These are phyloP conservation scores for Fragum fragum DNA, from an alignment of 2,888 invertebrate species.

Conservation along the genomic window DNA sequence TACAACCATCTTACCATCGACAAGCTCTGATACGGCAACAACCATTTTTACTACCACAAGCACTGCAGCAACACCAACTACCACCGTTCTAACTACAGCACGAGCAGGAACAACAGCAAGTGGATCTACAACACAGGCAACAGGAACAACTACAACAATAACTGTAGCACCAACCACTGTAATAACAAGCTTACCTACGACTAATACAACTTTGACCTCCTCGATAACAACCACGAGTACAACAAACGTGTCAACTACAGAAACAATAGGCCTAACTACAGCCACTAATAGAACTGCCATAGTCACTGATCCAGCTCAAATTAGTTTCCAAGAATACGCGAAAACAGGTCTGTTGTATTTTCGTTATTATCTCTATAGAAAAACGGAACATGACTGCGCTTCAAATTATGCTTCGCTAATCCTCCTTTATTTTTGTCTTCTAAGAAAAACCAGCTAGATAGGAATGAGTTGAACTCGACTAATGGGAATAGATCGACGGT, in stretches of 20 bases:
- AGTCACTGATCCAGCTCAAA: not conserved
- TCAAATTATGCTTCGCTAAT: too few species aligned
- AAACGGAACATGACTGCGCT: too few species aligned
- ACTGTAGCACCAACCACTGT: not conserved
- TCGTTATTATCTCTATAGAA: too few species aligned
- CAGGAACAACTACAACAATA: not conserved
- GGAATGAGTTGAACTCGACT: too few species aligned
- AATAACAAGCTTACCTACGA: not conserved
- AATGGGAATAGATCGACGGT: too few species aligned
- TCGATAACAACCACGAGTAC: not conserved
- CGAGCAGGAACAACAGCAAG: not conserved
- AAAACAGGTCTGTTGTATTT: constrained; percentile 17
- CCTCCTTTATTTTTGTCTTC: too few species aligned
- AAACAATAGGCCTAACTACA: not conserved
- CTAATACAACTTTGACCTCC: not conserved
- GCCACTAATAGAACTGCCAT: not conserved
- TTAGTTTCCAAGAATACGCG: constrained; percentile 4
- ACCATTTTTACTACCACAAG: not conserved
- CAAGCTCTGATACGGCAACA: not conserved
- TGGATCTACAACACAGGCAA: not conserved
- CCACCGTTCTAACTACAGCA: too few species aligned
- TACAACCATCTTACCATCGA: not conserved
- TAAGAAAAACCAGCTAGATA: too few species aligned
- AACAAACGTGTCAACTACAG: not conserved
- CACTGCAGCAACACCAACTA: not conserved